Conservation (phyloP, 2,888 invertebrate species). For the Apodemia duryi region DNA sequence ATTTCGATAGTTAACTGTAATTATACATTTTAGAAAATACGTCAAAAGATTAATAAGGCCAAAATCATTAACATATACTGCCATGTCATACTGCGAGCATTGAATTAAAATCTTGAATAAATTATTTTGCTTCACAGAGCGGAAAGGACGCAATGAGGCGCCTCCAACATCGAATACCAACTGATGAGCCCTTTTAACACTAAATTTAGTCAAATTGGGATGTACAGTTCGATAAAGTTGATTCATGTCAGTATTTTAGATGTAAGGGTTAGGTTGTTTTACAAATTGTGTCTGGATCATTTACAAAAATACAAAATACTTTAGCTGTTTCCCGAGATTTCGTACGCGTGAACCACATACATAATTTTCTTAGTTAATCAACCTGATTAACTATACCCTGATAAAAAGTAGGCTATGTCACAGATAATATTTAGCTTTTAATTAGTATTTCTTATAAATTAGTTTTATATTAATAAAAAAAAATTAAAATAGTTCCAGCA, state of each 20-base stretch:
- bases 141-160: constrained; percentile 34
- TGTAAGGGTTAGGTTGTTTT: neutral
- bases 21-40: neutral
- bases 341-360: too few species aligned
- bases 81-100: constrained; percentile 34
- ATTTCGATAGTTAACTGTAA: too few species aligned
- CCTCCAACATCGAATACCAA: constrained; percentile 28
- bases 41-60: neutral
- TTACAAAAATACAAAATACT: too few species aligned
- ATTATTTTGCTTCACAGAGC: constrained; percentile 48
- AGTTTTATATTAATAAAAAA: too few species aligned
- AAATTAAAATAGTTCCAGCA: too few species aligned
- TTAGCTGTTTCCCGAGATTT: too few species aligned
- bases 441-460: too few species aligned
- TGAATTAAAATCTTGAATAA: constrained; percentile 59
- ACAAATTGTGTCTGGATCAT: too few species aligned
- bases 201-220: constrained; percentile 32
- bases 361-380: too few species aligned
- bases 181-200: constrained; percentile 33
- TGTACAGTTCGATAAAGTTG: constrained; percentile 21
- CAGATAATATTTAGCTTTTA: too few species aligned
- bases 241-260: constrained; percentile 3
- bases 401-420: too few species aligned
- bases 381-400: too few species aligned
- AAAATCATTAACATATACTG: neutral